These are phyloP conservation scores for Chitala chitala DNA, from an alignment of 2,113 vertebrate genomes.

Conservation along the genomic window DNA sequence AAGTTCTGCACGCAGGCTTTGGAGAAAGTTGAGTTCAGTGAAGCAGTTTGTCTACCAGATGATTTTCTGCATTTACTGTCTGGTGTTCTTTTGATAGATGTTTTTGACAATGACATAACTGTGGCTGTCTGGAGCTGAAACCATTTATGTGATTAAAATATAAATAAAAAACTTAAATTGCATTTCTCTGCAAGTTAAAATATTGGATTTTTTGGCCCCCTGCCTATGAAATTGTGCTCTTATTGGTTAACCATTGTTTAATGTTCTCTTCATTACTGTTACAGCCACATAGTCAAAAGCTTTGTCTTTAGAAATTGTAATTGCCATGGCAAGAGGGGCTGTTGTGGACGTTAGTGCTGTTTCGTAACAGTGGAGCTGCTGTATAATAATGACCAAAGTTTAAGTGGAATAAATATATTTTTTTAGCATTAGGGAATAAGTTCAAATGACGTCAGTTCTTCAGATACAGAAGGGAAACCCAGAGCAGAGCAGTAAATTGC, in stretches of 20 bases:
- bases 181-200: neutral
- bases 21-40: too few relatives aligned
- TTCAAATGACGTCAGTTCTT: neutral
- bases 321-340: neutral
- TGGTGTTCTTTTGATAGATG: neutral
- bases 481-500: conserved; percentile 7
- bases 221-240: conserved; percentile 1
- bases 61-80: neutral
- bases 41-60: neutral
- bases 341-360: neutral
- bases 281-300: neutral
- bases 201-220: neutral
- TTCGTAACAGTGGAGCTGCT: neutral
- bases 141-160: neutral
- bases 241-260: conserved; percentile 11
- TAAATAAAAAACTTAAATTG: neutral
- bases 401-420: neutral
- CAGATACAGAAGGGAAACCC: neutral
- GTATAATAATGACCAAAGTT: neutral
- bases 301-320: neutral
- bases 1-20: too few relatives aligned
- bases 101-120: neutral
- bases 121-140: neutral
- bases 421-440: conserved; percentile 13
- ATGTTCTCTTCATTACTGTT: neutral